Evolutionary conservation across 1,140 invertebrate genomes (phyloP).

Genomic region (Periplaneta americana): DNA sequence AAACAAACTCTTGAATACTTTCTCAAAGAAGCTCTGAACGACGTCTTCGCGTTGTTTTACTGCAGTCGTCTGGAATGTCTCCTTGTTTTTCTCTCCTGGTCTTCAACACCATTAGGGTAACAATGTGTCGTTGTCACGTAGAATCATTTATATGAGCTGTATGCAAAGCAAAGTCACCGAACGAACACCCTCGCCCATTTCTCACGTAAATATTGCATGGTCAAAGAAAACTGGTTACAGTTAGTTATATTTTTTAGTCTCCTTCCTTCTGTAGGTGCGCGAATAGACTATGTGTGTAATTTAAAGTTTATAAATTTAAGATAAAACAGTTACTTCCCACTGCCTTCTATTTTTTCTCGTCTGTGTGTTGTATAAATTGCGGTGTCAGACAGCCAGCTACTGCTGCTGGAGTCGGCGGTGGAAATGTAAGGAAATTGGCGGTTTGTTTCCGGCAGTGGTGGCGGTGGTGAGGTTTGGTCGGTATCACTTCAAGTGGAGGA

Average conservation of each 20-base stretch:
- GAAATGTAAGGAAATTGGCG: constrained; percentile 13
- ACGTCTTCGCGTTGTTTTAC: no score
- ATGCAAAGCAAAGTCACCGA: neutral
- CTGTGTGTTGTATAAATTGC: neutral
- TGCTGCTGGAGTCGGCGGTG: neutral
- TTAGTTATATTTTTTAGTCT: neutral
- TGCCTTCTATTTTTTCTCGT: neutral
- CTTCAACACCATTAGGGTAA: neutral
- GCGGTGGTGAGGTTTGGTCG: neutral
- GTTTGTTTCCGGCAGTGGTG: neutral
- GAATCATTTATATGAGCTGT: neutral
- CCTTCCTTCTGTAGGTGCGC: neutral
- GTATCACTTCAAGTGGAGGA: neutral
- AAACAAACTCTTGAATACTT: no score
- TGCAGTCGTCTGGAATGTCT: neutral
- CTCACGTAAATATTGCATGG: neutral
- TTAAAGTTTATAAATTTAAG: constrained; percentile 10
- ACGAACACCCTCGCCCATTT: neutral
- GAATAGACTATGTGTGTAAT: neutral
- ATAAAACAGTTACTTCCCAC: constrained; percentile 5
- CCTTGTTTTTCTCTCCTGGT: neutral
- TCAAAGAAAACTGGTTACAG: neutral
- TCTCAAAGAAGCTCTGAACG: no score
- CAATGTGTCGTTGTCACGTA: neutral
- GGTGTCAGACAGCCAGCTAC: neutral